These are phyloP conservation scores for Neotoxoptera formosana DNA, from an alignment of 1,140 invertebrate species.

Conservation along the genomic window DNA sequence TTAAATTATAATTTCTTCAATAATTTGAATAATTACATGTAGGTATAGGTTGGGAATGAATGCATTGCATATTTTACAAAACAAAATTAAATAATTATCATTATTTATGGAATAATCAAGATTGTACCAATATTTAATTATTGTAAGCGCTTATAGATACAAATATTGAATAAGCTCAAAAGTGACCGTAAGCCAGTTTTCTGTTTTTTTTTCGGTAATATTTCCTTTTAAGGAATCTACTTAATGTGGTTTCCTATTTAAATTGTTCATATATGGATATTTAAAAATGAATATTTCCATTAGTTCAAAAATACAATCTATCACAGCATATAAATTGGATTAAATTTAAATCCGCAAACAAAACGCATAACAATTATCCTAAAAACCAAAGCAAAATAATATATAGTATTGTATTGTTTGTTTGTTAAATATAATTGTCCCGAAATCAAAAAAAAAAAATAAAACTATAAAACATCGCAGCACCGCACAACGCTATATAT, in stretches of 20 bases:
- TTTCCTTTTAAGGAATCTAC: neutral
- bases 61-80: too few relatives aligned
- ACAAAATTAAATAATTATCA: too few relatives aligned
- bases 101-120: neutral
- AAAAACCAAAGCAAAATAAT: neutral
- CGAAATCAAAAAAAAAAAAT: neutral
- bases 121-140: neutral
- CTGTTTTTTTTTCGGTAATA: neutral
- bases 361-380: neutral
- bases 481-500: neutral
- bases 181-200: neutral
- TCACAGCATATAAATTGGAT: neutral
- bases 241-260: neutral
- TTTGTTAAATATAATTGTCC: neutral
- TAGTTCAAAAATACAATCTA: neutral
- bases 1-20: too few relatives aligned
- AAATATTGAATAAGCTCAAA: neutral
- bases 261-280: neutral
- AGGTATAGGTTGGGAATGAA: too few relatives aligned
- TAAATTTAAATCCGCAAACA: neutral
- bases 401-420: neutral
- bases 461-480: neutral
- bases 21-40: too few relatives aligned
- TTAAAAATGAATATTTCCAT: neutral
- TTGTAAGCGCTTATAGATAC: neutral